A percentile compares a stretch with the other conserved stretches of the same genome.
Evolutionary conservation across 2,888 invertebrate species (phyloP).

Genomic region (Panopea generosa): DNA sequence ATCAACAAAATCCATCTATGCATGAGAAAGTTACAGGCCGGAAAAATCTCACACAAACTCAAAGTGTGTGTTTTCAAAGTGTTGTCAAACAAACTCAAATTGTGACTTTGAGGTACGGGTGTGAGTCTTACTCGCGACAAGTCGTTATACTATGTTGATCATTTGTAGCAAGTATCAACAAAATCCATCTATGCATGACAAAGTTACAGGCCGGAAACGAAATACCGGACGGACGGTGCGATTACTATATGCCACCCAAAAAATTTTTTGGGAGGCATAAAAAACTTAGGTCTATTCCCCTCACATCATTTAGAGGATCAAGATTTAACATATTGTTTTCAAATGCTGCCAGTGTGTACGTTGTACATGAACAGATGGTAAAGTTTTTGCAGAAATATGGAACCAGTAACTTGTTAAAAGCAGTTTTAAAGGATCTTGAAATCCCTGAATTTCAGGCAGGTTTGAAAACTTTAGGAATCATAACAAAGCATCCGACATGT

Average conservation of each 20-base stretch:
- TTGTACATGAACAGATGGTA: slow-evolving; percentile 33
- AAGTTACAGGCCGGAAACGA: too few relatives aligned
- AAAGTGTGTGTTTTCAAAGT: too few relatives aligned
- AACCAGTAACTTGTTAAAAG: slow-evolving; percentile 45
- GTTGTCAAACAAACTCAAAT: too few relatives aligned
- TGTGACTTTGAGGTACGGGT: too few relatives aligned
- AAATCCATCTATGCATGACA: too few relatives aligned
- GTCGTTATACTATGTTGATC: slow-evolving; percentile 7
- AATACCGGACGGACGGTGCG: too few relatives aligned
- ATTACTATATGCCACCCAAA: slow-evolving; percentile 21
- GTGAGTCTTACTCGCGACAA: too few relatives aligned
- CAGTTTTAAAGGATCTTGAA: slow-evolving; percentile 50
- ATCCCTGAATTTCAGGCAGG: slow-evolving; percentile 58
- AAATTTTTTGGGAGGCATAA: slow-evolving; percentile 19
- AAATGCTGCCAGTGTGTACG: slow-evolving; percentile 36
- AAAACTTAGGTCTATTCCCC: slow-evolving; percentile 4
- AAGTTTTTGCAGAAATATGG: slow-evolving; percentile 35
- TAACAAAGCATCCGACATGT: slow-evolving; percentile 39
- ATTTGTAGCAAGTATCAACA: too few relatives aligned
- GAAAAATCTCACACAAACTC: too few relatives aligned
- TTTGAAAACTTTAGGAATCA: slow-evolving; percentile 60
- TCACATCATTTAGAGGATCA: slow-evolving; percentile 23
- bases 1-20: too few relatives aligned
- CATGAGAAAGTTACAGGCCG: too few relatives aligned
- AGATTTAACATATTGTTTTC: slow-evolving; percentile 16